Conservation (phyloP, 2,888 invertebrate species). For the Cephus runcator region DNA sequence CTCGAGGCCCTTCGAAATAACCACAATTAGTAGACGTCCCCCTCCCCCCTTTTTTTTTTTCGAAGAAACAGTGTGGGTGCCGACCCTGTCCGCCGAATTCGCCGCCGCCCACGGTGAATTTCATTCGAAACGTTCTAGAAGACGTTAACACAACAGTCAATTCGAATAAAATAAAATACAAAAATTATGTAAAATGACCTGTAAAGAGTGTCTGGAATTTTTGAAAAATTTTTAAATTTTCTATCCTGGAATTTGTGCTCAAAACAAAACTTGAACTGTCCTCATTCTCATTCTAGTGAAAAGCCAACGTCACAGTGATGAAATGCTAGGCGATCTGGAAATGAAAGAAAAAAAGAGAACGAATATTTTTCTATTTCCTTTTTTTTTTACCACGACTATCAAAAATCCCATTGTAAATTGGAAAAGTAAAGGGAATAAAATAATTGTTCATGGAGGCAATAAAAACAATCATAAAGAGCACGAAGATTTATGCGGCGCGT, state of each 20-base stretch:
- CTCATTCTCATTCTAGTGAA: not conserved
- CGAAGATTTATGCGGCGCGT: not conserved
- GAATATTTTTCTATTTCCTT: not conserved
- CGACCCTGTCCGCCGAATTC: not conserved
- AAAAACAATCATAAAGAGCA: not conserved
- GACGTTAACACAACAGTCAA: not conserved
- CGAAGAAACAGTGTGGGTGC: slow-evolving; percentile 17
- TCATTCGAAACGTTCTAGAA: not conserved
- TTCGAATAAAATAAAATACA: not conserved
- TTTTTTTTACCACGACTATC: not conserved
- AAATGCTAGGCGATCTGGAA: not conserved
- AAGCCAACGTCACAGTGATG: not conserved
- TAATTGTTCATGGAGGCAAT: not conserved
- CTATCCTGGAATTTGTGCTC: not conserved
- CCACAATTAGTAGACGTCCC: slow-evolving; percentile 36
- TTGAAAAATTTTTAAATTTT: not conserved
- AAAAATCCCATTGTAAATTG: not conserved
- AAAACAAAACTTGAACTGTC: not conserved
- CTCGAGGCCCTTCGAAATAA: slow-evolving; percentile 36
- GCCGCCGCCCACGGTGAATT: not conserved
- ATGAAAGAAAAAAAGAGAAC: not conserved
- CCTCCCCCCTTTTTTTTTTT: not conserved
- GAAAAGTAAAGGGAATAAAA: not conserved
- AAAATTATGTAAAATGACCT: not conserved
- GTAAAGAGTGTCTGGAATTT: not conserved